Evolutionary conservation across 2,888 invertebrate genomes (phyloP), one percentile per base, ranked within the genome.

Genomic region (Hydrotaea cyrtoneurina): DNA sequence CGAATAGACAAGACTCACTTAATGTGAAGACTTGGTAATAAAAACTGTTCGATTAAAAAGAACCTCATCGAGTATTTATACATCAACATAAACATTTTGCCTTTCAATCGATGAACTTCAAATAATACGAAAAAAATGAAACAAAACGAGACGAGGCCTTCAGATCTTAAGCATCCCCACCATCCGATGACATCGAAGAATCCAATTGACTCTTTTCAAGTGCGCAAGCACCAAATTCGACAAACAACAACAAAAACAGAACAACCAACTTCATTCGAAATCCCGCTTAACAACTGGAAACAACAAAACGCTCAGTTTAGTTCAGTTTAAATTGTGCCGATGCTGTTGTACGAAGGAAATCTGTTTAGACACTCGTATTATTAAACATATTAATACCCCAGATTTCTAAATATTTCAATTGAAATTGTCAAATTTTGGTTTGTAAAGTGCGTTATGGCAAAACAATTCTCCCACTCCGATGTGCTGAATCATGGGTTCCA

Each of bases 31-130:
- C 62, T 66, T 43, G 64, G 36, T 57, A 73, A 72, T 53, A 17
- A 46, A 43, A 83, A 83, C 82, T 83, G 82, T 73, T 71, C 13
- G 21, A 21, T 62, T 13, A 13, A 26, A n/a, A 59, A 80, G 71
- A 80, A 75, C 62, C 13, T 23, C 59, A 11, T n/a, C 36, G 17
- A 36, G 59, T 80, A 76, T 80, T 80, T 80, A 80, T 80, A 80
- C n/a, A 75, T 21, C 19, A 23, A 23, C 2, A 26, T 0, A 23
- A 69, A 66, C 71, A 59, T 15, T n/a, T 7, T 17, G n/a, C 21
- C 36, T 62, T 1, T 13, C 71, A 59, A 26, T 2, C 5, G 39
- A 43, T n/a, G 21, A 59, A 80, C 26, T 10, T 39, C 26, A 7
- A 23, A 59, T 21, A 21, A n/a, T n/a, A n/a, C n/a, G n/a, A n/a